Conservation (phyloP, 1,140 invertebrate species). For the Drosophila quadrilineata region DNA sequence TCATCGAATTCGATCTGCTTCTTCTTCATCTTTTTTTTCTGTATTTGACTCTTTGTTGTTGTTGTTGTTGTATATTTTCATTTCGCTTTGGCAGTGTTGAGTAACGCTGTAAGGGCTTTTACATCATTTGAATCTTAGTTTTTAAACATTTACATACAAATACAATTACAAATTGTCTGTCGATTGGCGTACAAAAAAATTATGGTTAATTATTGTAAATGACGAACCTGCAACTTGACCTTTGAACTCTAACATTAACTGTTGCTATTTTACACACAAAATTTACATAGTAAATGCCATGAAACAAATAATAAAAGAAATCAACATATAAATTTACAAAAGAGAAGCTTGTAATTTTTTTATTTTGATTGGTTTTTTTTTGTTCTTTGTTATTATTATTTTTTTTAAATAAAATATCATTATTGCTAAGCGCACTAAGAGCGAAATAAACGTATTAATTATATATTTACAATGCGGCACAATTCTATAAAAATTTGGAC, state of each 20-base stretch:
- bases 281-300: not conserved
- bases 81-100: slow-evolving; percentile 71
- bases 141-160: slow-evolving; percentile 44
- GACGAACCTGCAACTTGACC: slow-evolving; percentile 27
- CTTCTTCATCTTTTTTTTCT: slow-evolving; percentile 13
- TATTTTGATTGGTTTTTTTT: slow-evolving; percentile 36
- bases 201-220: slow-evolving; percentile 23
- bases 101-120: slow-evolving; percentile 35
- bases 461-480: slow-evolving; percentile 52
- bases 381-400: slow-evolving; percentile 30
- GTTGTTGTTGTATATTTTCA: slow-evolving; percentile 19
- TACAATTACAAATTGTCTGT: no score
- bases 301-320: slow-evolving; percentile 2
- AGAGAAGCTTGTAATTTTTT: slow-evolving; percentile 39
- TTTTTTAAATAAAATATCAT: slow-evolving; percentile 43
- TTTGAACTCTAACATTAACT: slow-evolving; percentile 6
- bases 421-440: slow-evolving; percentile 22
- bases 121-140: slow-evolving; percentile 32
- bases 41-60: slow-evolving; percentile 6
- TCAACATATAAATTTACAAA: slow-evolving; percentile 22
- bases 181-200: slow-evolving; percentile 57
- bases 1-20: slow-evolving; percentile 61
- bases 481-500: slow-evolving; percentile 49
- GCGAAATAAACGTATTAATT: slow-evolving; percentile 43
- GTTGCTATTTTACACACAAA: slow-evolving; percentile 21